Conservation (phyloP, 2,113 vertebrate species). For the Leucopternis melanops region DNA sequence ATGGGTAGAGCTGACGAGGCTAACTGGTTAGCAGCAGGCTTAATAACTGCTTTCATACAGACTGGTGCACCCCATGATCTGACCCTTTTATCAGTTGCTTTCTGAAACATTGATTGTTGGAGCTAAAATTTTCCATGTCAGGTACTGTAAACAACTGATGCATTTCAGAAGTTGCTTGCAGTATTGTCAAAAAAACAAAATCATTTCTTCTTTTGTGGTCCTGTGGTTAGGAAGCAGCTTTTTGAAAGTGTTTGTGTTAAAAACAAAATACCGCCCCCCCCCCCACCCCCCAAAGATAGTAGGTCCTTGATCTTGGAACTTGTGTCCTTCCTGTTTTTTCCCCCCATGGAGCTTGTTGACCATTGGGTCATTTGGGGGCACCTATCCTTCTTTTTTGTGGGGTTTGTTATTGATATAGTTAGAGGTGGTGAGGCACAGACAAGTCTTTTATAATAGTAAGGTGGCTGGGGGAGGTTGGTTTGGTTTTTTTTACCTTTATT, state of each 20-base stretch:
- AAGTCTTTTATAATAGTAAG: background rate
- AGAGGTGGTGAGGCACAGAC: background rate
- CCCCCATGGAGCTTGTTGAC: background rate
- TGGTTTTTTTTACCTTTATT: background rate
- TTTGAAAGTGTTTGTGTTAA: background rate
- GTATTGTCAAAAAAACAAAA: background rate
- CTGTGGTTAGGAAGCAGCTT: background rate
- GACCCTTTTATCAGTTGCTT: background rate
- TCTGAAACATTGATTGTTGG: background rate
- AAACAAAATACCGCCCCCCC: background rate
- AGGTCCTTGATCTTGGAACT: background rate
- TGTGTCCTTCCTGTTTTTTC: background rate
- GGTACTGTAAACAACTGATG: background rate
- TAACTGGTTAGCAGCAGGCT: background rate
- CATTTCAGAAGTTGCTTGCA: background rate
- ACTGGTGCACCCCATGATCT: background rate
- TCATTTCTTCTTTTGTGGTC: background rate
- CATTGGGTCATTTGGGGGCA: background rate
- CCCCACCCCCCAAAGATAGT: background rate
- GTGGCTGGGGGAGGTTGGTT: fast-evolving
- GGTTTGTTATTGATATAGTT: background rate
- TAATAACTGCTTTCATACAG: background rate
- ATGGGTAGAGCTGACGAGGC: background rate
- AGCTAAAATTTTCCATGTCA: background rate
- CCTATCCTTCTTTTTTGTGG: background rate